These are phyloP conservation scores for Drosophila nebulosa DNA, from an alignment of 1,140 invertebrate species.

Conservation along the genomic window DNA sequence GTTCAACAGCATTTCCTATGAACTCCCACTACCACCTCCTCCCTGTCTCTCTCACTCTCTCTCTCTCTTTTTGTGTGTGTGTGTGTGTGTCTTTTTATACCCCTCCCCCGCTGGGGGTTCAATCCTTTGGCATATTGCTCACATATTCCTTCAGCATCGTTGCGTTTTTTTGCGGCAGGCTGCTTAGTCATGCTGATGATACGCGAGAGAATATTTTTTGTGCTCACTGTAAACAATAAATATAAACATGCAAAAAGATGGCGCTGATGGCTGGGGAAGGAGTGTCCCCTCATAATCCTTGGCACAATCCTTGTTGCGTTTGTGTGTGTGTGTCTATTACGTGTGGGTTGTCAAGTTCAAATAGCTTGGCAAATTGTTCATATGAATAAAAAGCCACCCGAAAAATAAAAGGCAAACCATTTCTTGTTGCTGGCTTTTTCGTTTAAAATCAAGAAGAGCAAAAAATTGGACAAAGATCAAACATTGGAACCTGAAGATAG, in stretches of 20 bases:
- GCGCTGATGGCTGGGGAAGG: not conserved
- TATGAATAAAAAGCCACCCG: not conserved
- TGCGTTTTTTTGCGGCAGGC: slow-evolving; percentile 3
- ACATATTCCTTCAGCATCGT: slow-evolving; percentile 16
- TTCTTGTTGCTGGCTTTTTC: not conserved
- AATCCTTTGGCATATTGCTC: slow-evolving; percentile 16
- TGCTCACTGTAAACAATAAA: slow-evolving; percentile 15
- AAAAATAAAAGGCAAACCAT: not conserved
- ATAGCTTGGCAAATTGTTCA: slow-evolving; percentile 9
- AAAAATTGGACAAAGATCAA: not conserved
- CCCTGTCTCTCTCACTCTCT: not conserved
- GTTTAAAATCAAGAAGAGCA: not conserved
- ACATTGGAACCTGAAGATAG: too few relatives aligned
- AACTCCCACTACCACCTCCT: not conserved
- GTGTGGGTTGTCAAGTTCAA: slow-evolving; percentile 10
- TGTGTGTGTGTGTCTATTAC: not conserved
- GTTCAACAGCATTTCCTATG: slow-evolving; percentile 9
- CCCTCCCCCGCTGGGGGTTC: not conserved
- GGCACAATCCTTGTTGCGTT: too few relatives aligned
- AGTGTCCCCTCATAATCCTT: not conserved
- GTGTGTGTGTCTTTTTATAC: too few relatives aligned
- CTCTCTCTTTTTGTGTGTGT: too few relatives aligned
- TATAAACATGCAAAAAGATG: slow-evolving; percentile 10
- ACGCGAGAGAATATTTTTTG: slow-evolving; percentile 4
- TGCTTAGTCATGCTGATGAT: slow-evolving; percentile 19